Conservation (phyloP, 2,888 invertebrate species). For the Ophion ellenae region DNA sequence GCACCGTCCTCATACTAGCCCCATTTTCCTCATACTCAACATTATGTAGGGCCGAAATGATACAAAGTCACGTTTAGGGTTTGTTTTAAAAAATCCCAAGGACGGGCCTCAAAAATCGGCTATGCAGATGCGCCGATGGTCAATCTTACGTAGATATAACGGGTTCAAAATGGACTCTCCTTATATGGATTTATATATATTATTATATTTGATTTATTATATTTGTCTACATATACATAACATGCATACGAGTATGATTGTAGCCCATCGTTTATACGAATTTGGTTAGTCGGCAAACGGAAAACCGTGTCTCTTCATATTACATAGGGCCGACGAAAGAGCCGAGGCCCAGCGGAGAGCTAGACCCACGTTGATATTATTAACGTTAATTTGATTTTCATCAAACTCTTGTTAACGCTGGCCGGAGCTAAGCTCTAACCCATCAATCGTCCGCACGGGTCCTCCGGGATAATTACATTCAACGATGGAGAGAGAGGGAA, state of each 20-base stretch:
- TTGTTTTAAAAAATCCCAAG: no score
- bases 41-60: no score
- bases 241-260: not conserved
- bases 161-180: not conserved
- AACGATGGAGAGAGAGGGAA: slow-evolving; percentile 53
- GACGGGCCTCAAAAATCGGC: no score
- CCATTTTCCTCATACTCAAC: no score
- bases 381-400: slow-evolving; percentile 70
- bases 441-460: slow-evolving; percentile 67
- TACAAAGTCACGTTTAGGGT: no score
- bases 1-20: no score
- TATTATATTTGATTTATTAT: no score
- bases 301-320: slow-evolving; percentile 62
- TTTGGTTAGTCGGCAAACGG: slow-evolving; percentile 45
- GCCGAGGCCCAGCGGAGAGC: slow-evolving; percentile 46
- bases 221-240: not conserved
- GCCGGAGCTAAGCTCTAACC: slow-evolving; percentile 67
- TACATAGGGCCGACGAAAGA: slow-evolving; percentile 25
- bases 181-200: slow-evolving; percentile 6
- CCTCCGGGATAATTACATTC: slow-evolving; percentile 67
- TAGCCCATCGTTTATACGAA: slow-evolving; percentile 27
- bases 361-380: slow-evolving; percentile 66
- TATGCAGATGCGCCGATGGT: no score
- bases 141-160: not conserved
- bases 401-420: slow-evolving; percentile 70